Evolutionary conservation across 2,888 invertebrate genomes (phyloP), one percentile per base, ranked within the genome.

Genomic region (Mechanitis messenoides): DNA sequence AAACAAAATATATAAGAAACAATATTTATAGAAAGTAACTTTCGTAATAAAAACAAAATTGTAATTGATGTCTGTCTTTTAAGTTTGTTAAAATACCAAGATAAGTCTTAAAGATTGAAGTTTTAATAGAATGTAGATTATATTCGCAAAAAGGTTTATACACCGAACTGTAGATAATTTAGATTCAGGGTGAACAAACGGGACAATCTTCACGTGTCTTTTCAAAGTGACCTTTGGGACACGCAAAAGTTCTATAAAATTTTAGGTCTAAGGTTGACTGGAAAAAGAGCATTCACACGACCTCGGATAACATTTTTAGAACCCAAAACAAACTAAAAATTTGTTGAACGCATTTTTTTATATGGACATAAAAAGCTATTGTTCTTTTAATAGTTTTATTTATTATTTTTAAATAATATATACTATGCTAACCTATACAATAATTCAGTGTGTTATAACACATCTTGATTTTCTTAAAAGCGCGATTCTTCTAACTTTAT

Each of bases 181-280:
- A 53, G 53, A 62, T 56, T 62, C 53, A 46, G 56, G 53, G 35
- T 33, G 20, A 62, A 56, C 53, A 56, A 56, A 62, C 55, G 55
- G 58, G 55, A 62, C 45, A 62, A 61, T 60, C 53, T 56, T 53
- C 58, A 63, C 60, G 60, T 63, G 63, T 62, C 63, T 60, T 62
- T 56, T 53, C 46, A 55, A 46, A 55, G 56, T 50, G 50, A 57
- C 59, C 61, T 33, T 45, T 9, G 54, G 55, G 60, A 55, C 53
- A 63, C 58, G 63, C 63, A 64, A 66, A 62, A 68, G 66, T 59
- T 68, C 20, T 68, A 64, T 68, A 68, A 68, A 68, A 68, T 66
- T 66, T 66, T 58, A 66, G 56, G 59, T 56, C 46, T 11, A 55
- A 54, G 59, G 59, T 64, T 56, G 58, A 56, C 47, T 45, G 47